Conservation (phyloP, 2,113 vertebrate species). For the Lophura nycthemera region DNA sequence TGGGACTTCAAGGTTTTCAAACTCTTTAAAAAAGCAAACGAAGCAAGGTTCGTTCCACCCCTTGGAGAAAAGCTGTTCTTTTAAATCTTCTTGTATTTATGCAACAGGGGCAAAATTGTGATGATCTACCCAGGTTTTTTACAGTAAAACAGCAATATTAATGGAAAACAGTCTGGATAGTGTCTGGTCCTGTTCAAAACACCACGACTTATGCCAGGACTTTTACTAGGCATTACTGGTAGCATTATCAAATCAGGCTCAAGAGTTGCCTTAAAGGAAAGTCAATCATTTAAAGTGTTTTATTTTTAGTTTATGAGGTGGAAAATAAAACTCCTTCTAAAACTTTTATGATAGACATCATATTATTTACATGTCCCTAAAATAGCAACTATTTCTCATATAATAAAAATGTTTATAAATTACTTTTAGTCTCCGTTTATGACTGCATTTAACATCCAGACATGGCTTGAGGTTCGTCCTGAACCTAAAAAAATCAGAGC, state of each 20-base stretch:
- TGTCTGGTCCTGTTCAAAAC: neutral
- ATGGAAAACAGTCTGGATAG: neutral
- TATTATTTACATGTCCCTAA: slow-evolving; percentile 16
- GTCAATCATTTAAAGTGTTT: slow-evolving; percentile 4
- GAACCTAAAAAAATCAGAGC: neutral
- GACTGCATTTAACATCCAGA: neutral
- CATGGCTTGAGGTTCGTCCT: neutral
- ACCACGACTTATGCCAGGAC: slow-evolving; percentile 3
- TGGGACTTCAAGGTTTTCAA: neutral
- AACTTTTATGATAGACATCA: slow-evolving; percentile 2
- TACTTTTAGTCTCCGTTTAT: neutral
- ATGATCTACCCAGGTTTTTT: neutral
- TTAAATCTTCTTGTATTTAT: neutral
- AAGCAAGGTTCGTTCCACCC: neutral
- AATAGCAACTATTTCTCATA: slow-evolving; percentile 11
- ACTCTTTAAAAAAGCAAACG: neutral
- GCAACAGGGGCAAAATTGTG: neutral
- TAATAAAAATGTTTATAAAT: slow-evolving; percentile 21
- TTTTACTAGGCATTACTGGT: neutral
- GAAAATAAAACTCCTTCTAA: slow-evolving; percentile 20
- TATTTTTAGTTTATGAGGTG: slow-evolving; percentile 35
- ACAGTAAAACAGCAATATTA: neutral
- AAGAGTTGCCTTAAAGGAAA: slow-evolving; percentile 23
- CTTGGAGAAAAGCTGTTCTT: neutral
- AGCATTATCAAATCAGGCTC: neutral